A percentile compares a stretch with the other conserved stretches of the same genome.
Evolutionary conservation across 2,113 vertebrate species (phyloP).

Genomic region (Dendrocopos noguchii): DNA sequence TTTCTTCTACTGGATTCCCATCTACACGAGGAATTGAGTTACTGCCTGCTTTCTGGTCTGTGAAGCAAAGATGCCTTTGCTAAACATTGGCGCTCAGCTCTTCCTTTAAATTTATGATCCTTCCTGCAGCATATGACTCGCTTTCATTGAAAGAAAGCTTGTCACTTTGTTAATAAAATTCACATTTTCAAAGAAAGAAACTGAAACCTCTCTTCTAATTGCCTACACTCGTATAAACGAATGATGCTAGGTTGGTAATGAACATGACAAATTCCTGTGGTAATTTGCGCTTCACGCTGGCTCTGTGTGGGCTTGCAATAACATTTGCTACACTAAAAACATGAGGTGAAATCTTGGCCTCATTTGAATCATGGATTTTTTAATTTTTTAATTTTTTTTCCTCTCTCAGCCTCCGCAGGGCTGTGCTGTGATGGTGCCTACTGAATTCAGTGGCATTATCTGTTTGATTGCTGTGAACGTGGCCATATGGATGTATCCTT

Average conservation of each 20-base stretch:
- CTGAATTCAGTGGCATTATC: conserved; percentile 32
- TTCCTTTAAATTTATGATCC: background rate
- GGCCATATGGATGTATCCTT: conserved; percentile 21
- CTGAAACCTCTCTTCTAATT: conserved; percentile 17
- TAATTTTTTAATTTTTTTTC: background rate
- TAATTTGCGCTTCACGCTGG: conserved; percentile 3
- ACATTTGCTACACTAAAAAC: conserved; percentile 40
- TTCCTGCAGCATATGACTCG: background rate
- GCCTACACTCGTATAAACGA: background rate
- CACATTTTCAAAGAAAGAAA: conserved; percentile 30
- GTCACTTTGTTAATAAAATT: conserved; percentile 21
- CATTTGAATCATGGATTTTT: conserved; percentile 14
- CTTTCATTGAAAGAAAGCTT: conserved; percentile 15
- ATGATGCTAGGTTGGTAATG: background rate
- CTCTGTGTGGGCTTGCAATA: conserved; percentile 30
- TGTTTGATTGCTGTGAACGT: conserved; percentile 36
- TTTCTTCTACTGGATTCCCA: background rate
- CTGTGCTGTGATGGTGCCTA: background rate
- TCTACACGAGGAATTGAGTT: background rate
- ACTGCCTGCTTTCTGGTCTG: background rate
- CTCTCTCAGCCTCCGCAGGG: conserved; percentile 9
- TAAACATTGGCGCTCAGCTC: background rate
- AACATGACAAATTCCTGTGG: conserved; percentile 14
- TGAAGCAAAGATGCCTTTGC: background rate
- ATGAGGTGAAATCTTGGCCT: conserved; percentile 36